Base-by-base conservation (phyloP, 2,113 vertebrate genomes). In the Semnopithecus entellus region DNA sequence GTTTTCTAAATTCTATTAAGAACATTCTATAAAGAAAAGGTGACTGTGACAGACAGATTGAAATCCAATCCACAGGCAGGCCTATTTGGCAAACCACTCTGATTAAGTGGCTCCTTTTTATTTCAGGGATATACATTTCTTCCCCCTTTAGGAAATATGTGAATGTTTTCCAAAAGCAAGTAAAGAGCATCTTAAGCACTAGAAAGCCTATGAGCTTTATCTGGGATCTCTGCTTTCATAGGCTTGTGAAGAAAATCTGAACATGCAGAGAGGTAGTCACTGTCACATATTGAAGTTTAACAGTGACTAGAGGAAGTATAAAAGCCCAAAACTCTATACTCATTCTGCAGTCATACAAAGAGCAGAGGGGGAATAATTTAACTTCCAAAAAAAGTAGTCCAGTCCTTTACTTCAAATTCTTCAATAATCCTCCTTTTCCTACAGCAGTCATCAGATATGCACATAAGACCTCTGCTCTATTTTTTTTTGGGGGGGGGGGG, bases 61-160 rank as follows among this genome's bases (percentile, higher is more conserved):
- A 97, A 97, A 98, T 97, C 96, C 90, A 98, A 97, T 95, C 88
- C 92, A 90, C 8, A 95, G 91, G 78, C 61, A 96, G 75, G 2
- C 79, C 3, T 72, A 93, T 25, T 83, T 95, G 91, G 97, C 78
- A 97, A 97, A 93, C 2, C 7, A 84, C 97, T 97, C 90, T 91
- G 88, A 97, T 94, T 98, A 94, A 92, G 84, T 75, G 43, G 81
- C 86, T 96, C 0, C 0, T 80, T 91, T 94, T 87, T 48, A 97
- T 93, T 64, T 88, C 40, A 45, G 20, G n/a, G 50, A 82, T 90
- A 73, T 5, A 78, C 5, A 81, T 27, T 8, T 11, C 17, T 20
- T 20, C 35, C 5, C 50, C 18, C 59, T 75, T 68, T 93, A 57
- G 88, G 95, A 96, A 98, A 81, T 1, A 52, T 68, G 97, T 97